Evolutionary conservation across 2,888 invertebrate species (phyloP), one percentile per base, ranked within the genome.

Genomic region (Agrochola lota): DNA sequence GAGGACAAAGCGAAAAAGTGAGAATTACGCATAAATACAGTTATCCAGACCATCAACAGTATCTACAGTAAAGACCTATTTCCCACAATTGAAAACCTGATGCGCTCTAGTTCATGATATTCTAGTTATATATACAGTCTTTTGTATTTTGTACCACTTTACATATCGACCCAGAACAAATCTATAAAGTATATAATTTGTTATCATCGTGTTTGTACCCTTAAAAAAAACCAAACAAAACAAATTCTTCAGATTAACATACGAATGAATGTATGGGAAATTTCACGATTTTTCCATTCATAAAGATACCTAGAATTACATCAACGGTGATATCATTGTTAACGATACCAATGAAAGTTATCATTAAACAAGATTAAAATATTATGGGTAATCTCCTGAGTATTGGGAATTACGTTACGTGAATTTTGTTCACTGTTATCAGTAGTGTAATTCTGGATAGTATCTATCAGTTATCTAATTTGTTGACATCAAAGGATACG

Each of bases 21-120:
- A 49, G 11, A 59, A 78, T 74, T 74, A 57, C 62, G 12, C 46
- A 55, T 46, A 78, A 68, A 62, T 69, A 86, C 84, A n/a, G 77
- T 84, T 84, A 84, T 20, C 6, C 35, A 49, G 17, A 26, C n/a
- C 35, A 62, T 30, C 49, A 62, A 30, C 17, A 66, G 30, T 26
- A 73, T 57, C 26, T 17, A 70, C 71, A 63, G 71, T 70, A 67
- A 70, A 55, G 12, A 52, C 46, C 60, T 46, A 46, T 52, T 86
- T 86, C 80, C 74, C 87, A 86, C 77, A 35, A 64, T 80, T 72
- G 71, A 68, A 78, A 71, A 74, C n/a, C 49, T 49, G 84, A 68
- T 86, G 26, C 62, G 72, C 70, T 78, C 78, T 62, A 46, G 7
- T 78, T 74, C 17, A 30, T 67, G 0, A 64, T 40, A 35, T 52